A percentile compares a stretch with the other conserved stretches of the same genome.
phyloP scores from a whole-genome alignment of 2,113 vertebrate genomes.

The Naja naja region DNA sequence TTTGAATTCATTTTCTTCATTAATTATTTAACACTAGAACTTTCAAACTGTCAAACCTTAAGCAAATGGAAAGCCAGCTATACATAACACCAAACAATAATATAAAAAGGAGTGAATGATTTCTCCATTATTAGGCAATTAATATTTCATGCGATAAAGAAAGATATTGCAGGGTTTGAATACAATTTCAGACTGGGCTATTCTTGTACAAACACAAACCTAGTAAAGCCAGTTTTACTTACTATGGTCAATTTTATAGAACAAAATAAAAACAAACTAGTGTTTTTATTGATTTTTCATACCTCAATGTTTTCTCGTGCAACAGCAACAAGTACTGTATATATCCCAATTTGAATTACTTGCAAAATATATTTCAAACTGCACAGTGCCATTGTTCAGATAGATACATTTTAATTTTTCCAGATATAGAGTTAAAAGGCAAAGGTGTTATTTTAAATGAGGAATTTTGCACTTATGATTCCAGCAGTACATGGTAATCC shows the following conservation, averaged over 20 bases:
- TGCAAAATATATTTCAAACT: background rate
- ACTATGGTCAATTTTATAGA: background rate
- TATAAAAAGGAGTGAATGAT: background rate
- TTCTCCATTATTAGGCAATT: background rate
- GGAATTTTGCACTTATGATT: background rate
- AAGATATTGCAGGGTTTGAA: background rate
- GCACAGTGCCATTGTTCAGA: background rate
- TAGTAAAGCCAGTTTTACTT: background rate
- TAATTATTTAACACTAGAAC: background rate
- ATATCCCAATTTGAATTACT: background rate
- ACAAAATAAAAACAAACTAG: background rate
- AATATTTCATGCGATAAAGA: background rate
- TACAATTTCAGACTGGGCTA: background rate
- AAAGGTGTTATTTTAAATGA: background rate
- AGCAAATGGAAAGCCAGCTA: background rate
- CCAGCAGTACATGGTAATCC: background rate
- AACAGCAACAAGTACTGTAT: background rate
- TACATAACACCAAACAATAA: background rate
- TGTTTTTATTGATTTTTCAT: background rate
- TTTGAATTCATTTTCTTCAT: slow-evolving; percentile 29
- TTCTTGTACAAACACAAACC: background rate
- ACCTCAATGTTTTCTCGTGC: background rate
- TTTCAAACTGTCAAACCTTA: background rate
- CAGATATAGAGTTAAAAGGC: background rate
- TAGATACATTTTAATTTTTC: background rate